These are phyloP conservation scores for Mercenaria mercenaria DNA, from an alignment of 1,140 invertebrate species.

Conservation along the genomic window DNA sequence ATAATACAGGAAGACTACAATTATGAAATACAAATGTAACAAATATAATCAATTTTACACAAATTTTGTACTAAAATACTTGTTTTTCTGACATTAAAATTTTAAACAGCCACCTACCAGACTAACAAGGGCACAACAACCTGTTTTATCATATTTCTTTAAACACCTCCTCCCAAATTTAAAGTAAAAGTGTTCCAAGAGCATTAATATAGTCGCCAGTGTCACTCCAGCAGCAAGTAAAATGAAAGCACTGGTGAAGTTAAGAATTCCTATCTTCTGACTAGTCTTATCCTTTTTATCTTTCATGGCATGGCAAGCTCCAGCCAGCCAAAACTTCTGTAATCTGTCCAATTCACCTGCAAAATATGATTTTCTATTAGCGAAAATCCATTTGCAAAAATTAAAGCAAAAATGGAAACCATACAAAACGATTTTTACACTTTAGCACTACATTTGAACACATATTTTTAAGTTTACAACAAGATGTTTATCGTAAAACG, in stretches of 20 bases:
- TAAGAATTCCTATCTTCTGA: slow-evolving; percentile 97
- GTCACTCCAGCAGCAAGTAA: slow-evolving; percentile 97
- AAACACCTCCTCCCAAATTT: slow-evolving; percentile 94
- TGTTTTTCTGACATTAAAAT: too few relatives aligned
- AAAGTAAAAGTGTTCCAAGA: slow-evolving; percentile 97
- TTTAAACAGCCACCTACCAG: too few relatives aligned
- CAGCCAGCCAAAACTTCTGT: slow-evolving; percentile 98
- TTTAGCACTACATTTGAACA: too few relatives aligned
- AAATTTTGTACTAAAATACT: too few relatives aligned
- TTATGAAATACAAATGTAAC: too few relatives aligned
- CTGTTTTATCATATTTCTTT: slow-evolving; percentile 94
- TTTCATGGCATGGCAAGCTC: slow-evolving; percentile 95
- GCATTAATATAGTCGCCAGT: slow-evolving; percentile 93
- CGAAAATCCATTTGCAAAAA: too few relatives aligned
- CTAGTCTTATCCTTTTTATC: slow-evolving; percentile 83
- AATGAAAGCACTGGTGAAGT: slow-evolving; percentile 97
- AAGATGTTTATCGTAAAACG: too few relatives aligned
- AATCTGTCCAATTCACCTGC: slow-evolving; percentile 96
- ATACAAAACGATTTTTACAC: too few relatives aligned
- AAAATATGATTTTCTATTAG: slow-evolving; percentile 46
- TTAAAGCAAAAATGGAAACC: too few relatives aligned
- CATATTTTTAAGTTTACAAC: too few relatives aligned
- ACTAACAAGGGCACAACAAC: slow-evolving; percentile 97
- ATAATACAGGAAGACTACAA: too few relatives aligned
- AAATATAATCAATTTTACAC: too few relatives aligned